Base-by-base conservation (phyloP, 2,113 vertebrate genomes). In the Ivindomyrus marchei region DNA sequence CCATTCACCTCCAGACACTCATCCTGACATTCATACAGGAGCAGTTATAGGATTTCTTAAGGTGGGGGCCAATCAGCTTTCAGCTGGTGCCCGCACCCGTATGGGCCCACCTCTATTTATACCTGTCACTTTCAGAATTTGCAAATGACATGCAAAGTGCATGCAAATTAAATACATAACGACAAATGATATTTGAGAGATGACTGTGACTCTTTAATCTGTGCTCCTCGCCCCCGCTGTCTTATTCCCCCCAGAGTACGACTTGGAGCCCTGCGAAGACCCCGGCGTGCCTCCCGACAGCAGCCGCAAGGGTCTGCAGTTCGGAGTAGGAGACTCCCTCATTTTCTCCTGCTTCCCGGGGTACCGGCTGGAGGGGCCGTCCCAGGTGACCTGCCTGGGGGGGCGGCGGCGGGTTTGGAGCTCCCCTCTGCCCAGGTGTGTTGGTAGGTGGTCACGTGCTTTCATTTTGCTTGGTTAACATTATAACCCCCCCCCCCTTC, bases 361-460 rank as follows among this genome's bases (percentile, higher is more conserved):
- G 77, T 99, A 99, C 93, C 96, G 98, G n/a, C 96, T 99, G 91
- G 98, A 99, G 95, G 98, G 98, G 9, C 97, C 97, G 0, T 92
- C 96, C 24, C 96, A 96, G 87, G 97, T 99, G 96, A 97, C 97
- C 93, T 99, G 98, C 95, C 97, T 99, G 94, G 98, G 98, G 92
- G 98, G 98, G 95, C 96, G 98, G 94, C 97, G 98, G 96, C 97
- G 98, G 89, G 97, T 99, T 93, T 99, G 98, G 98, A 99, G 98
- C 94, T 98, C 98, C 96, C 97, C 98, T 97, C 98, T 99, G 97
- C 98, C 98, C 98, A 98, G 98, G 98, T 99, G 98, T 99, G 98
- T 99, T 97, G 98, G 98, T 99, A 99, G 98, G 98, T 99, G 97
- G 97, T 98, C 98, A 97, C 91, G 96, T 97, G 96, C 96, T 99